Evolutionary conservation across 2,888 invertebrate genomes (phyloP).

Genomic region (Globia sparganii): DNA sequence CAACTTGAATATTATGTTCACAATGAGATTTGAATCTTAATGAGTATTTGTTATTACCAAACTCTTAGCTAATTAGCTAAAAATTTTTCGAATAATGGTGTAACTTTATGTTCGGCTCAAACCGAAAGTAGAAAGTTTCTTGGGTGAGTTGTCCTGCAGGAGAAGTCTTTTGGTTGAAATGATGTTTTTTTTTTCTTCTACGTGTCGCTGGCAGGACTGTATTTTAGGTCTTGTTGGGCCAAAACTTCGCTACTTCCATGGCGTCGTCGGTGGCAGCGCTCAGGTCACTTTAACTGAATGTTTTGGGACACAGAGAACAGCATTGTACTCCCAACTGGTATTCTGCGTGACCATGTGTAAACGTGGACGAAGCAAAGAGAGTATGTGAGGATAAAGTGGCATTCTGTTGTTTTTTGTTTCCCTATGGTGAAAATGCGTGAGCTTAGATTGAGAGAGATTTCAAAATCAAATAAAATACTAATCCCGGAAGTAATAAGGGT

Average conservation of each 20-base stretch:
- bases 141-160: no score
- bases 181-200: neutral
- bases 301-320: neutral
- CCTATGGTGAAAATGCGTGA: neutral
- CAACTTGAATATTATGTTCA: constrained; percentile 15
- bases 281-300: neutral
- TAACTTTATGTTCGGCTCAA: neutral
- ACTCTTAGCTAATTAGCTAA: neutral
- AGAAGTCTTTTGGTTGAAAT: no score
- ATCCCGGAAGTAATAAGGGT: neutral
- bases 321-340: neutral
- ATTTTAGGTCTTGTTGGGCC: neutral
- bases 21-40: constrained; percentile 1
- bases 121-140: neutral
- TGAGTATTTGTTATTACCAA: neutral
- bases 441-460: no score
- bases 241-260: neutral
- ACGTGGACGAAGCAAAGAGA: neutral
- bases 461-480: neutral
- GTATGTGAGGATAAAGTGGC: neutral
- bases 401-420: neutral
- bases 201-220: neutral
- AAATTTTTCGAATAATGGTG: neutral
- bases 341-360: neutral
- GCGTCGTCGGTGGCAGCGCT: no score